Percentiles rank a stretch among this genome's conserved stretches.
Conservation (phyloP, 1,140 invertebrate genomes). For the Cryptotermes secundus region DNA sequence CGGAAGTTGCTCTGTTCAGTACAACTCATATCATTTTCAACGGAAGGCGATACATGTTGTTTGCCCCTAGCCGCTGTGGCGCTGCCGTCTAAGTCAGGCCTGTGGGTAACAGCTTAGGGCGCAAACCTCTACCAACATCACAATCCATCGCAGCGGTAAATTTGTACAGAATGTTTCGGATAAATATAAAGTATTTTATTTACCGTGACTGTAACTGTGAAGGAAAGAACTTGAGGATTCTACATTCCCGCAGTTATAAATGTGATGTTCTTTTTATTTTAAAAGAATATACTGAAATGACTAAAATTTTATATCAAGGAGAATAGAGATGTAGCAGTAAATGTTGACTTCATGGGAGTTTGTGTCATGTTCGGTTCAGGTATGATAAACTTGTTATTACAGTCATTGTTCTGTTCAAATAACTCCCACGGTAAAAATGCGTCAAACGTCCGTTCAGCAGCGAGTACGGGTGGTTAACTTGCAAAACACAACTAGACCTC, state of each 20-base stretch:
- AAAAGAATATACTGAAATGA: not conserved
- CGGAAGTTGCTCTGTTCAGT: not conserved
- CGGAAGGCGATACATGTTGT: not conserved
- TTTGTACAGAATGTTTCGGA: not conserved
- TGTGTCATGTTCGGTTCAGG: not conserved
- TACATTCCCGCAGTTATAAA: not conserved
- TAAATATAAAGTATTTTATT: not conserved
- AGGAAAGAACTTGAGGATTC: not conserved
- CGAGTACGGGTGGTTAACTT: too few relatives aligned
- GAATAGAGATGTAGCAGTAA: conserved; percentile 7
- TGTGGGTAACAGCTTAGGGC: not conserved
- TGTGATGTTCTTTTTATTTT: not conserved
- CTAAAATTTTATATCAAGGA: not conserved
- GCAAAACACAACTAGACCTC: too few relatives aligned
- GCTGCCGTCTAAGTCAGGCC: not conserved
- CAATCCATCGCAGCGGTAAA: not conserved
- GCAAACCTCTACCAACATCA: too few relatives aligned
- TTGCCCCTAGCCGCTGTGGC: not conserved
- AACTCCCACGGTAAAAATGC: not conserved
- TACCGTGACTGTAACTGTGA: not conserved
- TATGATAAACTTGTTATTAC: too few relatives aligned
- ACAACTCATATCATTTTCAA: not conserved
- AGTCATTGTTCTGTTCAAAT: too few relatives aligned
- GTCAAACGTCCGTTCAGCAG: too few relatives aligned
- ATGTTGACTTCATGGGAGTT: not conserved